A percentile compares a stretch with the other conserved stretches of the same genome.
Evolutionary conservation across 2,888 invertebrate species (phyloP).

Genomic region (Scaptomyza parva): DNA sequence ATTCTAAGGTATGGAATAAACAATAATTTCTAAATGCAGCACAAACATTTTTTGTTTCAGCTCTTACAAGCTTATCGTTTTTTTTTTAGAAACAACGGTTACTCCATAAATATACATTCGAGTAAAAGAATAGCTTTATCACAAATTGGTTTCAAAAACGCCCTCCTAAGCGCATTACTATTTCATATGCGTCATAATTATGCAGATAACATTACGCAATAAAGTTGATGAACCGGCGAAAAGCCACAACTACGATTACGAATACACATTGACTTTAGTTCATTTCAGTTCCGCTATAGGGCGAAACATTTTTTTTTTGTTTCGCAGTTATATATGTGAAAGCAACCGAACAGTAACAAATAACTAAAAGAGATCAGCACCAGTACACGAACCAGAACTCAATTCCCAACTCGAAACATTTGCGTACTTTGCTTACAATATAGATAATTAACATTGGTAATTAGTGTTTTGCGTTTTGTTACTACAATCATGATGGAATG

Average conservation of each 20-base stretch:
- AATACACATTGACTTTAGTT: background rate
- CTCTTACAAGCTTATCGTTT: too few species aligned
- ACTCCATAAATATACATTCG: background rate
- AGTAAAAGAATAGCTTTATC: constrained; percentile 18
- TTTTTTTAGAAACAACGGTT: background rate
- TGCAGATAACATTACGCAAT: constrained; percentile 45
- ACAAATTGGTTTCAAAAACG: constrained; percentile 14
- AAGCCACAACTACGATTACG: constrained; percentile 11
- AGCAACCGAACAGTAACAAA: constrained; percentile 33
- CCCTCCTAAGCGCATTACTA: constrained; percentile 19
- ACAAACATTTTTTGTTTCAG: background rate
- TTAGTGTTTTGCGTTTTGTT: constrained; percentile 32
- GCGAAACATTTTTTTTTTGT: constrained; percentile 14
- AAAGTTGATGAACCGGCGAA: constrained; percentile 32
- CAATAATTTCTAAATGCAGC: background rate
- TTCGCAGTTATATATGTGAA: constrained; percentile 47
- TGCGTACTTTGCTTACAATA: constrained; percentile 4
- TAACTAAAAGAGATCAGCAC: constrained; percentile 9
- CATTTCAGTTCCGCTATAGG: constrained; percentile 15
- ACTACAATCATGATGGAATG: constrained; percentile 8
- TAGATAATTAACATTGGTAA: constrained; percentile 53
- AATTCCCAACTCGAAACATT: background rate
- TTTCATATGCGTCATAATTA: constrained; percentile 19
- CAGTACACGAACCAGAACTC: background rate
- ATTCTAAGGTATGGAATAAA: background rate